Evolutionary conservation across 2,888 invertebrate species (phyloP).

Genomic region (Scaptomyza parva): DNA sequence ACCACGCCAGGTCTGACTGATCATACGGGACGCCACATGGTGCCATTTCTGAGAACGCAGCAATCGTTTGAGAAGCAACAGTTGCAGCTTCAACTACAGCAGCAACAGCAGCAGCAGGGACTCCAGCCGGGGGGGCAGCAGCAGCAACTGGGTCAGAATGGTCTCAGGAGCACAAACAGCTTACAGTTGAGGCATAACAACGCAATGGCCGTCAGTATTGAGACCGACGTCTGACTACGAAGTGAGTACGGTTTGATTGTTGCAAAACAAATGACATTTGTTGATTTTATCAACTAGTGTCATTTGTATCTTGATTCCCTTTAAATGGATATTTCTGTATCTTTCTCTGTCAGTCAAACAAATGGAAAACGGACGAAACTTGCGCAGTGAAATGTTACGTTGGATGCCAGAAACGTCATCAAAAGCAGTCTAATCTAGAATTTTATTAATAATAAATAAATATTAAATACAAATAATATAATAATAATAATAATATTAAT

Average conservation of each 20-base stretch:
- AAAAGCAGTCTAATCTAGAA: constrained; percentile 84
- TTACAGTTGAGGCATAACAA: constrained; percentile 88
- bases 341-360: constrained; percentile 81
- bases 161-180: constrained; percentile 77
- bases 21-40: constrained; percentile 84
- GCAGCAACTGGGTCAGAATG: constrained; percentile 72
- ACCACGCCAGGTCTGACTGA: constrained; percentile 85
- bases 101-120: constrained; percentile 80
- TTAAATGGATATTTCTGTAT: not conserved
- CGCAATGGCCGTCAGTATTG: constrained; percentile 94
- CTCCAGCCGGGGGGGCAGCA: constrained; percentile 76
- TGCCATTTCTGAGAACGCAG: constrained; percentile 85
- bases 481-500: constrained; percentile 56
- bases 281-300: constrained; percentile 14
- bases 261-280: constrained; percentile 21
- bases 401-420: constrained; percentile 85
- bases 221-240: constrained; percentile 98
- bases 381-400: constrained; percentile 85
- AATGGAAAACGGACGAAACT: constrained; percentile 84
- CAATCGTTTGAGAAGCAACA: constrained; percentile 85
- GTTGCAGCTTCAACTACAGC: constrained; percentile 82
- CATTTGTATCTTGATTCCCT: constrained; percentile 6
- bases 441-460: constrained; percentile 74
- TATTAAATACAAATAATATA: constrained; percentile 58
- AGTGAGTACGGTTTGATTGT: constrained; percentile 86